Base-by-base conservation (phyloP, 2,888 invertebrate genomes). In the Eulithis testata region DNA sequence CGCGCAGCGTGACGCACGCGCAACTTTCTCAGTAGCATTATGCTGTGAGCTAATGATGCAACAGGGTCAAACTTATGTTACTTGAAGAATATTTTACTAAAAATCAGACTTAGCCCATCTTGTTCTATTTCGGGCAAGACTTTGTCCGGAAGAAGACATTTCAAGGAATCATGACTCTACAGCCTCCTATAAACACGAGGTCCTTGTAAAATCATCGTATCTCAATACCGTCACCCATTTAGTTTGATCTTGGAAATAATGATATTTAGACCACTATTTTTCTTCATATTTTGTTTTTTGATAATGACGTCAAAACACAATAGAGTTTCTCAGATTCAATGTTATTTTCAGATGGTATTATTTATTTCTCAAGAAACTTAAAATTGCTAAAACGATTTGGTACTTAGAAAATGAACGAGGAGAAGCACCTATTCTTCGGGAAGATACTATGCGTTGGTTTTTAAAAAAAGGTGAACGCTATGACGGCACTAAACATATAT, bases 21-120 rank as follows among this genome's bases (percentile, higher is more conserved):
- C 21, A 49, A 58, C 57, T 58, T 57, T 58, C 49, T 21, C 57
- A 37, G 37, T 21, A 14, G 37, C 37, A 58, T 50, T 50, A 54
- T 14, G 21, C 21, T 21, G 21, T 54, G 21, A 11, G 21, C 11
- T 11, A 11, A 11, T 58, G 49, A 58, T 49, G 57, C 21, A 58
- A 50, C 47, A 57, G 37, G 47, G 47, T 47, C 57, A 14, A 37
- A 12, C 53, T 14, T 8, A 40, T 49, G 21, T 49, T 21, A 21
- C 21, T 31, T 31, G 40, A 40, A 40, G 40, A 40, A 40, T 9
- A 4, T 40, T 40, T 9, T 5, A 31, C 31, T 6, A 31, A 31
- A 0, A 6, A 31, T 6, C 1, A 31, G 31, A 31, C 31, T 1
- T 31, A 6, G 31, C 2, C 31, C 6, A 31, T 31, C 31, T 31